Percentiles rank a stretch among this genome's conserved stretches.
Conservation (phyloP, 2,888 invertebrate species). For the Eupeodes latifasciatus region DNA sequence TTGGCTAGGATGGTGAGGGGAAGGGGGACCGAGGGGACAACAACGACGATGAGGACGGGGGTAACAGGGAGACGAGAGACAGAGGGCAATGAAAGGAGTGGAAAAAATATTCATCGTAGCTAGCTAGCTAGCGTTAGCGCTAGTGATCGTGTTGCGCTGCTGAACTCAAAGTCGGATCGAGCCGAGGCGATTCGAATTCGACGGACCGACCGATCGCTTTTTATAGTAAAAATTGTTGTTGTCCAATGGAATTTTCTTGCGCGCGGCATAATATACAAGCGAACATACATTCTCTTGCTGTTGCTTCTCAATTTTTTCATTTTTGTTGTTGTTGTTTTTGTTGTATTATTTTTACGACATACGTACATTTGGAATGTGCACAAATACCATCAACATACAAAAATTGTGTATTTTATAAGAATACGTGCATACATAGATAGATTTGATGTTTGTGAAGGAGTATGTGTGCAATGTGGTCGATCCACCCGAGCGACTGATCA, state of each 20-base stretch:
- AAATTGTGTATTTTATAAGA: background rate
- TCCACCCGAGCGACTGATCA: constrained; percentile 58
- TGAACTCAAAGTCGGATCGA: constrained; percentile 37
- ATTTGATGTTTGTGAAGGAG: background rate
- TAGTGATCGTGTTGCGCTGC: constrained; percentile 64
- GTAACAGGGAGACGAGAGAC: background rate
- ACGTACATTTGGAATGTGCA: constrained; percentile 74
- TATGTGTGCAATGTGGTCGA: constrained; percentile 73
- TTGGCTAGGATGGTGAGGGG: constrained; percentile 6
- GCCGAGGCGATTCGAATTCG: constrained; percentile 37
- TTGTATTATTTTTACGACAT: constrained; percentile 56
- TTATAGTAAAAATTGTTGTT: constrained; percentile 78
- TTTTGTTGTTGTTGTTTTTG: constrained; percentile 22
- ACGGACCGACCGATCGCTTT: constrained; percentile 30
- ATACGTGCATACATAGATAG: constrained; percentile 18
- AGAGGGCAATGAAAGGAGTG: constrained; percentile 44
- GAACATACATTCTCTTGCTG: constrained; percentile 43
- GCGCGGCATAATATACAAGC: constrained; percentile 64
- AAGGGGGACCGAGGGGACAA: background rate
- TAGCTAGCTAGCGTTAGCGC: background rate
- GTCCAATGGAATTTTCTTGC: constrained; percentile 78
- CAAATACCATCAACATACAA: constrained; percentile 26
- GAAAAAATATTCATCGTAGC: constrained; percentile 53
- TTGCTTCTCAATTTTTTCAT: constrained; percentile 51
- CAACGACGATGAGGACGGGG: background rate